Percentiles rank a stretch among this genome's conserved stretches.
These are phyloP conservation scores for Nomada fabriciana DNA, from an alignment of 2,888 invertebrate species.

Conservation along the genomic window DNA sequence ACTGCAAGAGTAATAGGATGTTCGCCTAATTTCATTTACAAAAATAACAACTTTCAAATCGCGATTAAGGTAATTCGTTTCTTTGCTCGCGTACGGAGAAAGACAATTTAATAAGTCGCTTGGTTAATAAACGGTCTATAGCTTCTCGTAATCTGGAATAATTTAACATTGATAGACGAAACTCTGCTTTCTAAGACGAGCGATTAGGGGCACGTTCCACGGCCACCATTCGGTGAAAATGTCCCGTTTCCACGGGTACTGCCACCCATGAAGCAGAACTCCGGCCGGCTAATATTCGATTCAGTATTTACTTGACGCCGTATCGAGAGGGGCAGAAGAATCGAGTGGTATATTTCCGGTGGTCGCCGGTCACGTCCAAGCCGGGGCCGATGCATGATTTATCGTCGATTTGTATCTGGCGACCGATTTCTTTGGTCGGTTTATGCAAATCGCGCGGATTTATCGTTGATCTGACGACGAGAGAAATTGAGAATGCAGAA, in stretches of 20 bases:
- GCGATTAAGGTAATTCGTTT: no score
- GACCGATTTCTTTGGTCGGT: conserved; percentile 31
- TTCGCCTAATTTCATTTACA: no score
- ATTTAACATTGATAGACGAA: no score
- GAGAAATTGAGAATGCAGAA: background rate
- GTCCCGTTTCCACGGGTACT: conserved; percentile 40
- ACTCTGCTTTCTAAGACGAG: conserved; percentile 8
- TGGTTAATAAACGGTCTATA: no score
- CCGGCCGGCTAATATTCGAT: conserved; percentile 17
- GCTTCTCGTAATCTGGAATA: no score
- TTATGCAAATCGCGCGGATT: conserved; percentile 40
- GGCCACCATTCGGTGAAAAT: conserved; percentile 36
- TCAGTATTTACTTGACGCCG: conserved; percentile 24
- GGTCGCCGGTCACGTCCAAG: conserved; percentile 5
- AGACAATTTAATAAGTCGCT: no score
- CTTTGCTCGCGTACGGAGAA: no score
- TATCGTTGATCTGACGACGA: conserved; percentile 1
- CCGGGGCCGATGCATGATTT: conserved; percentile 45
- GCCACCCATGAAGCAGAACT: conserved; percentile 41
- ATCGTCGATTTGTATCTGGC: conserved; percentile 43
- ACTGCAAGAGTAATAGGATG: no score
- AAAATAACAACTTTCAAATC: no score
- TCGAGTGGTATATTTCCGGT: conserved; percentile 29
- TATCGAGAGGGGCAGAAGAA: conserved; percentile 24
- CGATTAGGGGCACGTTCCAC: conserved; percentile 35